Conservation (phyloP, 2,888 invertebrate species). For the Microlaimidae sp. region DNA sequence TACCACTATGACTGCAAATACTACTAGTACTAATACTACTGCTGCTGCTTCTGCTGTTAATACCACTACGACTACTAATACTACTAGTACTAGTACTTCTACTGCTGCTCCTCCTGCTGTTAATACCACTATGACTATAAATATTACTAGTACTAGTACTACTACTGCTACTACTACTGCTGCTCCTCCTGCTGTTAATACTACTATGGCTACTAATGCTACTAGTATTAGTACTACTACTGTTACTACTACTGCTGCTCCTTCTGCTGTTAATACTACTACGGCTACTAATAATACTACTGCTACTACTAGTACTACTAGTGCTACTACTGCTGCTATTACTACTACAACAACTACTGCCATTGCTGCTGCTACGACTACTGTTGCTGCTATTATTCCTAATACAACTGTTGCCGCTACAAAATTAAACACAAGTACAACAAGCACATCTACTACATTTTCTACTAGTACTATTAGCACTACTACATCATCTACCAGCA, state of each 20-base stretch:
- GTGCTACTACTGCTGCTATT: slow-evolving; percentile 2
- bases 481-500: too few species aligned
- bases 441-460: too few species aligned
- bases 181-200: slow-evolving; percentile 2
- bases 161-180: slow-evolving; percentile 8
- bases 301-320: slow-evolving; percentile 5
- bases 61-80: not conserved
- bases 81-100: slow-evolving; percentile 3
- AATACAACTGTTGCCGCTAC: too few species aligned
- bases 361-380: too few species aligned
- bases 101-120: not conserved
- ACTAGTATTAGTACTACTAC: too few species aligned
- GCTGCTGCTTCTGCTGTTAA: not conserved
- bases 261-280: slow-evolving; percentile 5
- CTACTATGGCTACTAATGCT: too few species aligned
- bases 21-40: not conserved
- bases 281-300: slow-evolving; percentile 3
- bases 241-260: slow-evolving; percentile 6
- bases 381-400: too few species aligned
- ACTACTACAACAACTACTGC: too few species aligned
- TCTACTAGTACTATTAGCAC: too few species aligned
- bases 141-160: slow-evolving; percentile 1
- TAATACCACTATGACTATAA: slow-evolving; percentile 1
- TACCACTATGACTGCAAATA: not conserved
- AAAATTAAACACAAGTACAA: too few species aligned